A percentile compares a stretch with the other conserved stretches of the same genome.
phyloP scores from a whole-genome alignment of 2,888 invertebrate species.

The Lagria hirta region DNA sequence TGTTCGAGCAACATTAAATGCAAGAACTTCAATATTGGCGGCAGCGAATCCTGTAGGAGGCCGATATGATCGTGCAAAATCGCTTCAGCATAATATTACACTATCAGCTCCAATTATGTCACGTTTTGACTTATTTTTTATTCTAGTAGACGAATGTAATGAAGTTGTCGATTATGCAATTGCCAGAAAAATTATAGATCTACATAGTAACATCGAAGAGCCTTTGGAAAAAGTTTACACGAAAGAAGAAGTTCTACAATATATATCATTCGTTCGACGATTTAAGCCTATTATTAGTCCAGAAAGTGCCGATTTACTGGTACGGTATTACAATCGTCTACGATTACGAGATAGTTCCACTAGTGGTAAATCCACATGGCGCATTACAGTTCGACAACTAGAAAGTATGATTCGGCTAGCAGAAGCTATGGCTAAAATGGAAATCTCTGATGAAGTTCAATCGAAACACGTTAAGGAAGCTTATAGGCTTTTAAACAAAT shows the following conservation, averaged over 20 bases:
- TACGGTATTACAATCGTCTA: conserved; percentile 80
- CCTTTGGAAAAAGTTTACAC: conserved; percentile 79
- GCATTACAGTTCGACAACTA: conserved; percentile 95
- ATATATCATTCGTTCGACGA: conserved; percentile 94
- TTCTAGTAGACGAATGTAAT: conserved; percentile 95
- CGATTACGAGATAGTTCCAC: conserved; percentile 78
- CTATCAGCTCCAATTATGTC: conserved; percentile 98
- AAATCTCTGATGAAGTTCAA: conserved; percentile 88
- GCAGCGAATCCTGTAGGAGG: conserved; percentile 96
- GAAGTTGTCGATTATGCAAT: conserved; percentile 96
- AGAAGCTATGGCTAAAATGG: conserved; percentile 95
- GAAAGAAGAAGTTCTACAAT: conserved; percentile 87
- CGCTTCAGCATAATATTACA: conserved; percentile 91
- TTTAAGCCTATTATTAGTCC: conserved; percentile 87
- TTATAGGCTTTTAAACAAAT: conserved; percentile 83
- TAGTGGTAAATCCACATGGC: conserved; percentile 74
- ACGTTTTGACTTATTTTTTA: conserved; percentile 97
- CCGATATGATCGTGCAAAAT: conserved; percentile 91
- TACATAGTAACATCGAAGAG: conserved; percentile 85
- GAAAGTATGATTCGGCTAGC: conserved; percentile 95
- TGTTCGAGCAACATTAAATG: conserved; percentile 95
- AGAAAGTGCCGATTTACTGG: conserved; percentile 81
- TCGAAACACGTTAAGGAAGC: conserved; percentile 90
- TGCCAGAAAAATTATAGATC: conserved; percentile 91
- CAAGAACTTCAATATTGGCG: conserved; percentile 94